Percentiles rank a stretch among this genome's conserved stretches.
Conservation (phyloP, 2,797 vertebrate species). For the Neosilurus mollespiculum region DNA sequence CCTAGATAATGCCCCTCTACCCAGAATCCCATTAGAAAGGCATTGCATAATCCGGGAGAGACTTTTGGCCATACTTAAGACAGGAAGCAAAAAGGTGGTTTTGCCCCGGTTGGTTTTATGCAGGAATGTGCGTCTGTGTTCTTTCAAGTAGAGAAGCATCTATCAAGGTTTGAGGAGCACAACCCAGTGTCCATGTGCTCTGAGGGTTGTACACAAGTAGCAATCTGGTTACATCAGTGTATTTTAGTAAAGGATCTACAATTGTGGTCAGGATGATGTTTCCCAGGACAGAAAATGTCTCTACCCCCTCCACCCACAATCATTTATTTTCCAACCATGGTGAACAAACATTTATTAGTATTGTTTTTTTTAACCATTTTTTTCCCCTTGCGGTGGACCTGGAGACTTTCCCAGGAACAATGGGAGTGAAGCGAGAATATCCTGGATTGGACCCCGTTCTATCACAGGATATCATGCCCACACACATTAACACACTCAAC, state of each 20-base stretch:
- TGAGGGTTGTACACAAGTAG: conserved; percentile 12
- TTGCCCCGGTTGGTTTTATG: conserved; percentile 12
- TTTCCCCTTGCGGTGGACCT: background rate
- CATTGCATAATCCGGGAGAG: conserved; percentile 21
- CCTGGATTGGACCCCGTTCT: background rate
- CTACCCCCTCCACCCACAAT: background rate
- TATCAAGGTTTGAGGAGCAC: conserved; percentile 29
- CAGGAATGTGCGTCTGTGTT: conserved; percentile 42
- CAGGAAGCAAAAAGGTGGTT: background rate
- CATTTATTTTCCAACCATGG: conserved; percentile 26
- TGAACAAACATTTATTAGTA: conserved; percentile 16
- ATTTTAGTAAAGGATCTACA: conserved; percentile 24
- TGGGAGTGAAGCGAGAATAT: background rate
- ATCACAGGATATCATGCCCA: background rate
- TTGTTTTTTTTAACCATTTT: conserved; percentile 1
- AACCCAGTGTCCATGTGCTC: conserved; percentile 23
- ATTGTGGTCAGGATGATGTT: conserved; percentile 39
- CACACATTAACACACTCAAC: conserved; percentile 2
- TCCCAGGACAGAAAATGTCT: conserved; percentile 16
- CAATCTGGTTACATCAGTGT: conserved; percentile 27
- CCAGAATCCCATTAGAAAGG: conserved; percentile 21
- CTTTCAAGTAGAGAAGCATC: conserved; percentile 28
- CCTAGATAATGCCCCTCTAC: conserved; percentile 46
- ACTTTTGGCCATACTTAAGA: background rate
- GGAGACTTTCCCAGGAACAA: background rate